Evolutionary conservation across 2,888 invertebrate genomes (phyloP).

Genomic region (Congeria kusceri): DNA sequence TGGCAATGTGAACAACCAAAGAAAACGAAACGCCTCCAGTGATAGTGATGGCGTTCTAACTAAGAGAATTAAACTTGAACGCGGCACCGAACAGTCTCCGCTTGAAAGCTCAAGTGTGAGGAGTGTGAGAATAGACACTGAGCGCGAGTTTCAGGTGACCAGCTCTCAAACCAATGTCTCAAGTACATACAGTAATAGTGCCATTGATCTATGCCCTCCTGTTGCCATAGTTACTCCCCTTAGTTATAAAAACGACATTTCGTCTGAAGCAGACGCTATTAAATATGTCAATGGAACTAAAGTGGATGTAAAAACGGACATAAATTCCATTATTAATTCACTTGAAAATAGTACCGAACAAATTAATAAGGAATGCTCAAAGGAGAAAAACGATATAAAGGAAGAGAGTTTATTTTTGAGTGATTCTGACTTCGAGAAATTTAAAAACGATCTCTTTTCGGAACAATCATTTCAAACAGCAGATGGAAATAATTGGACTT

Average conservation of each 20-base stretch:
- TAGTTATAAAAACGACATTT: constrained; percentile 19
- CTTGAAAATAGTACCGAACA: constrained; percentile 10
- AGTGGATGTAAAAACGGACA: constrained; percentile 14
- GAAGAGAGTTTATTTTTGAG: not conserved
- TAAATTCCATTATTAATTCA: constrained; percentile 14
- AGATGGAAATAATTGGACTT: constrained; percentile 33
- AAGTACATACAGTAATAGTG: not conserved
- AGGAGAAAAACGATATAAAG: not conserved
- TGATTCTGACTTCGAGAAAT: constrained; percentile 34
- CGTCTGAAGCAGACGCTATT: not conserved
- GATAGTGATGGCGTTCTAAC: not conserved
- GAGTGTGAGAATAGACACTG: not conserved
- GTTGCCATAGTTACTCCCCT: constrained; percentile 33
- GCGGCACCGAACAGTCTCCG: not conserved
- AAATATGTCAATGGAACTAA: not conserved
- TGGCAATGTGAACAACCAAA: not conserved
- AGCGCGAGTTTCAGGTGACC: not conserved
- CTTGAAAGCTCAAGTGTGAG: not conserved
- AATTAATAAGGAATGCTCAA: not conserved
- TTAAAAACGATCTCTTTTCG: constrained; percentile 22
- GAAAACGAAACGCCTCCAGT: not conserved
- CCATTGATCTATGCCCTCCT: constrained; percentile 13
- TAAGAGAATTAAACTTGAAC: constrained; percentile 5
- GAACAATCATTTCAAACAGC: constrained; percentile 26
- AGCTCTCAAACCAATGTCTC: not conserved